Evolutionary conservation across 2,888 invertebrate species (phyloP), one percentile per base, ranked within the genome.

Genomic region (Acanthacorydalis orientalis): DNA sequence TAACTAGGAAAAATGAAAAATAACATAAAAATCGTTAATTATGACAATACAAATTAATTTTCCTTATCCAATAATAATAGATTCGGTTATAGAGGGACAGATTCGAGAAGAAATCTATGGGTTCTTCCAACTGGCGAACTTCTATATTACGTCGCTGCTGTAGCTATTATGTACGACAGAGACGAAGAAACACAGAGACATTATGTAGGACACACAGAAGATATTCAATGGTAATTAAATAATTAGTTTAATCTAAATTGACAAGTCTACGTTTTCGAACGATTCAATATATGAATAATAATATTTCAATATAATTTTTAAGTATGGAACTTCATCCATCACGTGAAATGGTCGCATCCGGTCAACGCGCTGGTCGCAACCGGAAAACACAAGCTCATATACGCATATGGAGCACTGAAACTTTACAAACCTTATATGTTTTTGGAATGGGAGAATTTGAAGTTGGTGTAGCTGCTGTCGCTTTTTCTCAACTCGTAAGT

Each of bases 51-150:
- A 23, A 23, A 23, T 23, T 48, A 46, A 50, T 54, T 58, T 63
- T 60, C 64, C 65, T 64, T 59, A 64, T 52, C 10, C 33, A 12
- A 8, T n/a, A 46, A 41, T 42, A 54, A 56, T 50, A 87, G 88
- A 7, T 93, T 90, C 60, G 95, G 95, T 0, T 96, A 95, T 67
- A 80, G 95, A 50, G 95, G 96, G 0, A 80, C 83, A 9, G 93
- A 95, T 65, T 80, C 88, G 6, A 76, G 87, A 10, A 78, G 82
- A 55, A 96, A 96, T 67, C 72, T 96, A 33, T 90, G 91, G 84
- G 86, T 89, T 31, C 68, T 96, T 47, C 91, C 92, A 1, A 91
- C 92, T 0, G 95, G 93, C 0, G 96, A 96, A 64, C 72, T 93
- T 8, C 70, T 92, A 38, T 93, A 92, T 65, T 89, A 83, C 61